Percentiles rank a stretch among this genome's conserved stretches.
Conservation (phyloP, 2,113 vertebrate genomes). For the Tinamus guttatus region DNA sequence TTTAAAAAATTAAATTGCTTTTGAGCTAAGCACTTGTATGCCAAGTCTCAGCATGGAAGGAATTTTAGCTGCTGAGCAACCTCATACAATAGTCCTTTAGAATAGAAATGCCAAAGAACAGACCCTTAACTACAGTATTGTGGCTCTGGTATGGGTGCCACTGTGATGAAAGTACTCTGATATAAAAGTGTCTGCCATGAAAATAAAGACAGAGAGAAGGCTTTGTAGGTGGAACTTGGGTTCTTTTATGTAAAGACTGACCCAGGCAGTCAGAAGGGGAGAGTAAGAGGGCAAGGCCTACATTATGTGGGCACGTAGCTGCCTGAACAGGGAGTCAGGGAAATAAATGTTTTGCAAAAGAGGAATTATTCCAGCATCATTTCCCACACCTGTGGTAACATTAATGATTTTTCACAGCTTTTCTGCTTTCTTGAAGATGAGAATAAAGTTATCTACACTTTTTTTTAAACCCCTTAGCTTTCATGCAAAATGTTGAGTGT, state of each 20-base stretch:
- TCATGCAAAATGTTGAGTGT: not conserved
- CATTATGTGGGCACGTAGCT: slow-evolving; percentile 63
- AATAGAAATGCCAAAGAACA: slow-evolving; percentile 74
- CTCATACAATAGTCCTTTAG: slow-evolving; percentile 75
- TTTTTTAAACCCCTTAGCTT: not conserved
- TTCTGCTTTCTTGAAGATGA: not conserved
- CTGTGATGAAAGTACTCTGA: slow-evolving; percentile 77
- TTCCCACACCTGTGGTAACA: slow-evolving; percentile 66
- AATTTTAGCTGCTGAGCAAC: slow-evolving; percentile 77
- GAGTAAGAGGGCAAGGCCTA: slow-evolving; percentile 70
- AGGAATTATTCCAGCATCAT: slow-evolving; percentile 57
- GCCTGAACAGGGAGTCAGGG: slow-evolving; percentile 26
- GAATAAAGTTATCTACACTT: not conserved
- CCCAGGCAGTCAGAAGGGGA: slow-evolving; percentile 72
- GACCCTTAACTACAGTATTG: slow-evolving; percentile 76
- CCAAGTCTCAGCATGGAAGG: slow-evolving; percentile 75
- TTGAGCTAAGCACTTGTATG: slow-evolving; percentile 66
- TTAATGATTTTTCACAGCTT: slow-evolving; percentile 42
- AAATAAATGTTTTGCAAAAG: slow-evolving; percentile 50
- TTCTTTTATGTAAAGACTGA: slow-evolving; percentile 71
- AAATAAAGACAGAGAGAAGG: slow-evolving; percentile 74
- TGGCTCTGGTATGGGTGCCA: slow-evolving; percentile 75
- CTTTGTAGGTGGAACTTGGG: slow-evolving; percentile 75
- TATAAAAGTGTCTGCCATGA: slow-evolving; percentile 76
- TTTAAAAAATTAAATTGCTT: slow-evolving; percentile 68